Percentiles rank a stretch among this genome's conserved stretches.
Evolutionary conservation across 2,113 vertebrate genomes (phyloP).

Genomic region (Nannospalax galili): DNA sequence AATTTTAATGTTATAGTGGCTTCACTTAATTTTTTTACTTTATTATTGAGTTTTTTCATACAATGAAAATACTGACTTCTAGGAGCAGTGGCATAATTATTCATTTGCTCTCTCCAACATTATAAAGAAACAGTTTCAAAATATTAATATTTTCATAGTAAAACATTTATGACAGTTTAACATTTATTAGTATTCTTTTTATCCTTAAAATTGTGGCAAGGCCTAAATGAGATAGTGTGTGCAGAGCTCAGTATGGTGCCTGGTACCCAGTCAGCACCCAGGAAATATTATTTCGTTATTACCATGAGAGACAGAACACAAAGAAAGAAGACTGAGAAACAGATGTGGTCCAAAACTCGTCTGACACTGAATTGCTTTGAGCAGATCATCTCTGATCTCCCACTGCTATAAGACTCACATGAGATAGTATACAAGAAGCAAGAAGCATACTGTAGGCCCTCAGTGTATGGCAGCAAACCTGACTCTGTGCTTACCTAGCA

Average conservation of each 20-base stretch:
- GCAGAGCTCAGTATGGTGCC: not conserved
- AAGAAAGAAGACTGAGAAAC: not conserved
- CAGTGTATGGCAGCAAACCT: not conserved
- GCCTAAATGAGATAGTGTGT: not conserved
- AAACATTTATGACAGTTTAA: not conserved
- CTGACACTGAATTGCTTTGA: not conserved
- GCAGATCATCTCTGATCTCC: not conserved
- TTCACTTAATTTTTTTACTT: conserved; percentile 6
- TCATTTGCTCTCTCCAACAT: not conserved
- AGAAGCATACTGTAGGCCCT: not conserved
- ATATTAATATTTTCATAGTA: not conserved
- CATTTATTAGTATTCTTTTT: conserved; percentile 8
- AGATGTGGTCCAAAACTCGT: not conserved
- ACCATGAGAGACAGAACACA: not conserved
- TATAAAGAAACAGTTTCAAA: conserved; percentile 28
- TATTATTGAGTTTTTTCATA: not conserved
- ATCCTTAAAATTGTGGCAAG: not conserved
- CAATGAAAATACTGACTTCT: not conserved
- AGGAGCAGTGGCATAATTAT: not conserved
- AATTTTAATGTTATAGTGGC: not conserved
- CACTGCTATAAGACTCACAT: not conserved
- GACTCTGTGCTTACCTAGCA: not conserved
- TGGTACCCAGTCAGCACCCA: not conserved
- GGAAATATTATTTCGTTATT: not conserved
- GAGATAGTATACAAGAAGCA: not conserved